These are phyloP conservation scores for Metallyticus violacea DNA, from an alignment of 2,888 invertebrate genomes.

Conservation along the genomic window DNA sequence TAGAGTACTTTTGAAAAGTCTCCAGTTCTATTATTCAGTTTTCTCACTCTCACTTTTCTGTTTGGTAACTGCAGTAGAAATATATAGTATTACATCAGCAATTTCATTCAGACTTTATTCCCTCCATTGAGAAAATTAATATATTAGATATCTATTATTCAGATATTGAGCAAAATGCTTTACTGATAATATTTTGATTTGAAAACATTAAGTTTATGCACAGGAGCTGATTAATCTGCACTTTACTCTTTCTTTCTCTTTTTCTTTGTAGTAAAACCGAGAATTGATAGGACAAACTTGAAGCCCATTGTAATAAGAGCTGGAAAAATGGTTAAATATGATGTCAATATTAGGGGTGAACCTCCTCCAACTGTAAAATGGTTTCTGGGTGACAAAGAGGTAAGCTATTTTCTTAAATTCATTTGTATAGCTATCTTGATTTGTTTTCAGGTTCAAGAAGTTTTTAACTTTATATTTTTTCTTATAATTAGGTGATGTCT, in stretches of 20 bases:
- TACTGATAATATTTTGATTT: no score
- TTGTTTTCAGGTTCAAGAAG: background rate
- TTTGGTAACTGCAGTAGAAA: no score
- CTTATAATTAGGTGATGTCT: slow-evolving; percentile 52
- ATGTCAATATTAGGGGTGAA: slow-evolving; percentile 92
- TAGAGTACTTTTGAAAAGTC: no score
- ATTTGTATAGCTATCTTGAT: background rate
- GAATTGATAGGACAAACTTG: slow-evolving; percentile 92
- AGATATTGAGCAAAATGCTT: no score
- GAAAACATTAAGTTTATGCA: no score
- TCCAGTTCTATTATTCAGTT: no score
- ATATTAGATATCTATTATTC: no score
- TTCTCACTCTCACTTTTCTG: no score
- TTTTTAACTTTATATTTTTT: background rate
- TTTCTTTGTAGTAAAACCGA: slow-evolving; percentile 78
- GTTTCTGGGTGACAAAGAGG: slow-evolving; percentile 77
- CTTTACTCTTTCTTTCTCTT: background rate
- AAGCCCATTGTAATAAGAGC: slow-evolving; percentile 86
- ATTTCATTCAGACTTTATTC: no score
- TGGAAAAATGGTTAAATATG: slow-evolving; percentile 88
- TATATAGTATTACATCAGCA: no score
- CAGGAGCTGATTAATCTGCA: background rate
- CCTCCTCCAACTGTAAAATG: slow-evolving; percentile 92
- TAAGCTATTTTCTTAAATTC: slow-evolving; percentile 20
- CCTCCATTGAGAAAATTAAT: no score